Base-by-base conservation (phyloP, 2,888 invertebrate species). In the Scaptodrosophila latifasciaeformis region DNA sequence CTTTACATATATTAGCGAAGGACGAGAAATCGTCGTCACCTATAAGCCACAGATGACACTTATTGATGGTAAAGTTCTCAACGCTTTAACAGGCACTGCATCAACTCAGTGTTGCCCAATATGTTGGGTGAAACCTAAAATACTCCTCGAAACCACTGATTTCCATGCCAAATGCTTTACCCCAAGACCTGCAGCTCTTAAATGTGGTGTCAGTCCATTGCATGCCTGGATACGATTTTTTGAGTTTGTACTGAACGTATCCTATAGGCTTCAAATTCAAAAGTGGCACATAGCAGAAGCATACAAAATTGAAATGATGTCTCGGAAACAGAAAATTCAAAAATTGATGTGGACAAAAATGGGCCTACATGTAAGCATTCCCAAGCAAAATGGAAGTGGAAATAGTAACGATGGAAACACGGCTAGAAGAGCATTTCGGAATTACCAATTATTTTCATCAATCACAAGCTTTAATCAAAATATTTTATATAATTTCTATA, bases 331-430 rank as follows among this genome's bases (percentile, higher is more conserved):
- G 19, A 40, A 54, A 34, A 48, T 56, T 31, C 48, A 56, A 42
- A 27, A 53, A 21, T 29, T 24, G 27, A 47, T 54, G 29, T 51
- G 50, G 40, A 29, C 44, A 27, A 44, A 59, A 47, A 51, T 54
- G 48, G 50, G 50, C 10, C 10, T 59, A 19, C 49, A 57, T 45
- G 21, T 54, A n/a, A n/a, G n/a, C n/a, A n/a, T n/a, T n/a, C n/a
- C n/a, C n/a, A n/a, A n/a, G n/a, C n/a, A n/a, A n/a, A n/a, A n/a
- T n/a, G n/a, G n/a, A n/a, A n/a, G n/a, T n/a, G n/a, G n/a, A n/a
- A n/a, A n/a, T n/a, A n/a, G n/a, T n/a, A n/a, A n/a, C n/a, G n/a
- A n/a, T n/a, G n/a, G n/a, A n/a, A n/a, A n/a, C n/a, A n/a, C n/a
- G n/a, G n/a, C n/a, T n/a, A n/a, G n/a, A n/a, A n/a, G n/a, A n/a